Evolutionary conservation across 2,113 vertebrate genomes (phyloP), one percentile per base, ranked within the genome.

Genomic region (Nycticryphes semicollaris): DNA sequence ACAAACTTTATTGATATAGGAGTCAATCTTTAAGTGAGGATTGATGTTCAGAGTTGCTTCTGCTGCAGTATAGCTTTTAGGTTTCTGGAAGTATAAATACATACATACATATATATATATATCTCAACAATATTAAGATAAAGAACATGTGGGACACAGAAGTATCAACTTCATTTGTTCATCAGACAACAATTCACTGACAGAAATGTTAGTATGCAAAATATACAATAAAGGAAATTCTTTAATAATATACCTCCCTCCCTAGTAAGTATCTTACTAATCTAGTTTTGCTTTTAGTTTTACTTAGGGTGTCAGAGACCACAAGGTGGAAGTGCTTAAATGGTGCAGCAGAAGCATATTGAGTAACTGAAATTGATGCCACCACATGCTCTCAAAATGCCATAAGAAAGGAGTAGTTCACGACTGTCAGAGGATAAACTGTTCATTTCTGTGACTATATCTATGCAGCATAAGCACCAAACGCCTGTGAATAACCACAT

Each of bases 51-150:
- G 90, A 63, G 99, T 99, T 84, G 98, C 99, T 94, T 98, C 98
- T 83, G 99, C 99, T 95, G 99, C 99, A 57, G 99, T 99, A 78
- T 98, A 99, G 90, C 99, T 99, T 97, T 99, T 99, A 59, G 99
- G 98, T 98, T 99, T 99, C 99, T 99, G 95, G 87, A 97, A 97
- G 68, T 23, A 91, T 45, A 76, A 56, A 80, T 18, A 75, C 14
- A 51, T 17, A 76, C 2, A n/a, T 30, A 35, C 54, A 22, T 45
- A 3, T 60, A 35, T 62, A 28, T 14, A 16, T 9, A 14, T 28
- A 25, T 70, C 51, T 70, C 51, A 73, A 84, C 24, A 95, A 89
- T 23, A 70, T 51, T 48, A 9, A 57, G 35, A 39, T 63, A 69
- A 70, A 62, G 12, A 93, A 66, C 21, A 33, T 13, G 39, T 62